Evolutionary conservation across 2,888 invertebrate genomes (phyloP).

Genomic region (Patella ulyssiponensis): DNA sequence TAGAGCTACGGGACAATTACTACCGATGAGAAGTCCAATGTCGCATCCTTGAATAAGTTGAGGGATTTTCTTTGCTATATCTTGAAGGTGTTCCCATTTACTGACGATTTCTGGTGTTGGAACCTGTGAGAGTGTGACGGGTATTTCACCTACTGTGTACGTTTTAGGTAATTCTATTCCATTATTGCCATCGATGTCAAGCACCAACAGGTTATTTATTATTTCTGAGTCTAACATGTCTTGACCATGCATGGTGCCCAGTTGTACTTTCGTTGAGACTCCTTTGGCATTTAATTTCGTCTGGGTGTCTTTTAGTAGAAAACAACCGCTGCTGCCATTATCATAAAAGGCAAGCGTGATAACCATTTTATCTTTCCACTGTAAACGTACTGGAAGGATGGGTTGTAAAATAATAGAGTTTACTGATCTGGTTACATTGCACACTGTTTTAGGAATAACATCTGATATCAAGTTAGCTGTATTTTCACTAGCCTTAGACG

Average conservation of each 20-base stretch:
- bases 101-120: not conserved
- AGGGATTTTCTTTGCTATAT: not conserved
- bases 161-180: not conserved
- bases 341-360: slow-evolving; percentile 27
- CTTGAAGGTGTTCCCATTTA: not conserved
- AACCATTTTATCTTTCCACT: not conserved
- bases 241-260: slow-evolving; percentile 21
- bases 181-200: not conserved
- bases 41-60: not conserved
- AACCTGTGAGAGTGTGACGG: not conserved
- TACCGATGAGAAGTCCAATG: not conserved
- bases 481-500: too few species aligned
- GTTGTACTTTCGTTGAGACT: not conserved
- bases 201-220: not conserved
- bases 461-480: too few species aligned
- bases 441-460: too few species aligned
- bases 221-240: not conserved
- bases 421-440: too few species aligned
- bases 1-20: not conserved
- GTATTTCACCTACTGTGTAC: not conserved
- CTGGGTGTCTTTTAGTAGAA: slow-evolving; percentile 10
- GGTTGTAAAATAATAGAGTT: too few species aligned
- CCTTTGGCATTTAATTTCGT: slow-evolving; percentile 5
- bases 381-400: too few species aligned
- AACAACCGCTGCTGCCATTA: slow-evolving; percentile 17